phyloP scores from a whole-genome alignment of 2,888 invertebrate genomes.

The Drosophila colorata region DNA sequence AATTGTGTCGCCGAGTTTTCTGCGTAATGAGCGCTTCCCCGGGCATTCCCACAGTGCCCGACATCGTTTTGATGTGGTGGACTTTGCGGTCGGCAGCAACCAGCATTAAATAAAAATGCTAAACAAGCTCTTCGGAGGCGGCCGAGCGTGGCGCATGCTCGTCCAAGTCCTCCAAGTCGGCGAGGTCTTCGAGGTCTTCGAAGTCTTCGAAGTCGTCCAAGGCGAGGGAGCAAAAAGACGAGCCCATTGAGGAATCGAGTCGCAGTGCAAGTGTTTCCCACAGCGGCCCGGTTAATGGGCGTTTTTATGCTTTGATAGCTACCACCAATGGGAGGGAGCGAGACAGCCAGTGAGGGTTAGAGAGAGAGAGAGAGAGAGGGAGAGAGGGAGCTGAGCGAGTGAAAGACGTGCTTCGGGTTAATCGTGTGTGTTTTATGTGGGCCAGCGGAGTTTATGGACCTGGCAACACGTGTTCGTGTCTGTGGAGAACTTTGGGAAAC shows the following conservation, averaged over 20 bases:
- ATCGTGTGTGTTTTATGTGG: too few species aligned
- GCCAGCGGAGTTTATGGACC: too few species aligned
- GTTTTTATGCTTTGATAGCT: constrained; percentile 76
- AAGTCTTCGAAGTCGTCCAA: background rate
- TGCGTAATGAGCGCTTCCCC: constrained; percentile 24
- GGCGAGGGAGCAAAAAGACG: too few species aligned
- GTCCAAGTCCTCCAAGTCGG: constrained; percentile 8
- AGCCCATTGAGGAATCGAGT: background rate
- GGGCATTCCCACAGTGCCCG: constrained; percentile 42
- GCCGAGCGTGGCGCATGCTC: constrained; percentile 58
- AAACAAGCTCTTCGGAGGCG: constrained; percentile 53
- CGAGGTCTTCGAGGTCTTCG: constrained; percentile 4
- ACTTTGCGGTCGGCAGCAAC: constrained; percentile 13
- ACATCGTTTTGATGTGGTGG: constrained; percentile 38
- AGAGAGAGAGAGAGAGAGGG: background rate
- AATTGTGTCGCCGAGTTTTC: constrained; percentile 1
- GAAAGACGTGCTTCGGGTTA: too few species aligned
- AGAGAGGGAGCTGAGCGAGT: background rate
- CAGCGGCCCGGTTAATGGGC: constrained; percentile 64
- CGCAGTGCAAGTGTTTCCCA: constrained; percentile 57
- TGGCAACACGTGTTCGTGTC: too few species aligned
- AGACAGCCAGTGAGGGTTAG: background rate
- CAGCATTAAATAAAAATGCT: constrained; percentile 53
- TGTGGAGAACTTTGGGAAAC: too few species aligned
- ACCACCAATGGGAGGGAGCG: constrained; percentile 4